These are phyloP conservation scores for Macrobrachium rosenbergii DNA, from an alignment of 1,140 invertebrate genomes.

Conservation along the genomic window DNA sequence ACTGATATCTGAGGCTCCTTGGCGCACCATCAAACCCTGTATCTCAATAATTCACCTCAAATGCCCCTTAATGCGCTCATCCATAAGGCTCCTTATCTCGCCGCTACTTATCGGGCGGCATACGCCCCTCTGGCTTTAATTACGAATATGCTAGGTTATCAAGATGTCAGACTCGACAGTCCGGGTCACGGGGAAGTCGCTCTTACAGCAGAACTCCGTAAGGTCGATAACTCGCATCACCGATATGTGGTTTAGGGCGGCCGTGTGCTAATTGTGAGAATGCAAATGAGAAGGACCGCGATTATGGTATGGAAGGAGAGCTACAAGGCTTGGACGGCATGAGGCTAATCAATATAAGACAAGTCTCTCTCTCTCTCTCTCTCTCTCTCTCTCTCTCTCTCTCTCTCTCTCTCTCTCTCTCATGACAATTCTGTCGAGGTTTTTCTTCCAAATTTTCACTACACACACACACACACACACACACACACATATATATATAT, in stretches of 20 bases:
- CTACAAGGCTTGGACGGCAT: neutral
- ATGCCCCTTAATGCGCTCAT: constrained; percentile 24
- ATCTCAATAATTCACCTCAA: constrained; percentile 9
- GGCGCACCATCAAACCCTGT: constrained; percentile 46
- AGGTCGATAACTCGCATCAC: constrained; percentile 8
- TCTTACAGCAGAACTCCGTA: constrained; percentile 9
- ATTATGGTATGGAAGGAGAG: constrained; percentile 54
- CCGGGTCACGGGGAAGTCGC: constrained; percentile 19
- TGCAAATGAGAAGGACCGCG: constrained; percentile 61
- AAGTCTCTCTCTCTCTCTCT: constrained; percentile 4
- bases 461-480: too few relatives aligned
- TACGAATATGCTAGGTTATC: constrained; percentile 63
- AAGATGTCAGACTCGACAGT: constrained; percentile 52
- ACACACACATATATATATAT: too few relatives aligned
- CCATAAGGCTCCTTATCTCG: constrained; percentile 27
- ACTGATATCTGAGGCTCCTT: constrained; percentile 60
- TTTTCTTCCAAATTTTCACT: too few relatives aligned
- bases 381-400: constrained; percentile 24
- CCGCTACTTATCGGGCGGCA: neutral
- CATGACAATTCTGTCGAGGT: too few relatives aligned
- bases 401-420: neutral
- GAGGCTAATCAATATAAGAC: constrained; percentile 12
- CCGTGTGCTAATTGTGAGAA: constrained; percentile 59
- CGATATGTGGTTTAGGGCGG: constrained; percentile 36
- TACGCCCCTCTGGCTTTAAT: constrained; percentile 59